Conservation (phyloP, 2,797 vertebrate genomes). For the Thamnophis elegans region DNA sequence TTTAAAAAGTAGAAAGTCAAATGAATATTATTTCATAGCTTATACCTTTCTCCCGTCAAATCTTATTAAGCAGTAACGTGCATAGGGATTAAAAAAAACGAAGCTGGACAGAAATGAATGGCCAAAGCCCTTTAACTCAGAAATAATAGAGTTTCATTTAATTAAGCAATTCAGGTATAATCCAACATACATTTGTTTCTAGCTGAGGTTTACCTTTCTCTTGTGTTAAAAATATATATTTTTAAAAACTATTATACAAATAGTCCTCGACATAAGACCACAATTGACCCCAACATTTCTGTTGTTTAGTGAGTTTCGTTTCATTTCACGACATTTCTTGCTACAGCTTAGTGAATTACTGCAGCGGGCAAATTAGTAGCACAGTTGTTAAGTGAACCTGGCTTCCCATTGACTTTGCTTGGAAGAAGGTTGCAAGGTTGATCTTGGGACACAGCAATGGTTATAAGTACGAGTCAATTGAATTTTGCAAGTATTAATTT, state of each 20-base stretch:
- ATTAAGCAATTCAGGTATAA: conserved; percentile 1
- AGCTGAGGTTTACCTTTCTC: background rate
- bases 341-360: background rate
- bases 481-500: background rate
- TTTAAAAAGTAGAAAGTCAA: background rate
- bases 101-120: conserved; percentile 5
- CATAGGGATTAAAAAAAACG: background rate
- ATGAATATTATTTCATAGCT: conserved; percentile 13
- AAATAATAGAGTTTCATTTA: background rate
- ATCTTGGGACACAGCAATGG: background rate
- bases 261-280: background rate
- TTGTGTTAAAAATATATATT: background rate
- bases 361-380: background rate
- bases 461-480: background rate
- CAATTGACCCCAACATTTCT: background rate
- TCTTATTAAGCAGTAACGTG: background rate
- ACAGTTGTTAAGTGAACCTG: background rate
- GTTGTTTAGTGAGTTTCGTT: background rate
- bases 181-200: background rate
- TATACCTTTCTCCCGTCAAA: conserved; percentile 18
- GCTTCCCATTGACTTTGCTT: background rate
- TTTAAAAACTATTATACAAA: background rate
- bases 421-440: background rate
- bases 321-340: background rate
- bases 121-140: background rate